A percentile compares a stretch with the other conserved stretches of the same genome.
phyloP scores from a whole-genome alignment of 2,797 vertebrate genomes.

The Sebastes trivittatus region DNA sequence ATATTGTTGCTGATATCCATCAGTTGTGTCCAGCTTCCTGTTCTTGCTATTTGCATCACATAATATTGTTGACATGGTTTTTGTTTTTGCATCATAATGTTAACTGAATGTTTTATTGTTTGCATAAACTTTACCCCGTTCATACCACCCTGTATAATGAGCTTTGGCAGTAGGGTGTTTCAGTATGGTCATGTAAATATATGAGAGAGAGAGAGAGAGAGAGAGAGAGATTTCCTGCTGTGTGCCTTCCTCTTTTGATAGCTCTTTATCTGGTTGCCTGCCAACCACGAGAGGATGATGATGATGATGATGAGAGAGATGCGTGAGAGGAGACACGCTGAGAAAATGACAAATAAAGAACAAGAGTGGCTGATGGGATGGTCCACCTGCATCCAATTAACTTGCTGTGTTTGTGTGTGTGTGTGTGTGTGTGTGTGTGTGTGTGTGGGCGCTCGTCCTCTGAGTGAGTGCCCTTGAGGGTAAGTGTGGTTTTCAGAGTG shows the following conservation, averaged over 20 bases:
- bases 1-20: not conserved
- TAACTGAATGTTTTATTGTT: not conserved
- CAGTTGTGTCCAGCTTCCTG: not conserved
- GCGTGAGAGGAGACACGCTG: not conserved
- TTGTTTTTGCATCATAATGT: not conserved
- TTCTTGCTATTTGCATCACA: not conserved
- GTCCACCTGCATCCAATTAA: conserved; percentile 26
- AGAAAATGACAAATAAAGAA: conserved; percentile 14
- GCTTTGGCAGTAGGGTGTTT: not conserved
- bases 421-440: not conserved
- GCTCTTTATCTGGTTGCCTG: conserved; percentile 40
- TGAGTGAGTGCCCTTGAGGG: too few species aligned
- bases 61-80: not conserved
- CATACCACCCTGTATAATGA: not conserved
- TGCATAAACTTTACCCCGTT: not conserved
- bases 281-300: conserved; percentile 30
- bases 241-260: conserved; percentile 17
- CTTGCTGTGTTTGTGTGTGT: not conserved
- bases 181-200: not conserved
- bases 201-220: not conserved
- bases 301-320: conserved; percentile 15
- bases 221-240: conserved; percentile 15
- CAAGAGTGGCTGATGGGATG: conserved; percentile 12
- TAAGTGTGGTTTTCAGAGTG: not conserved
- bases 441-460: too few species aligned